Evolutionary conservation across 2,888 invertebrate species (phyloP).

Genomic region (Drosophila limbata): DNA sequence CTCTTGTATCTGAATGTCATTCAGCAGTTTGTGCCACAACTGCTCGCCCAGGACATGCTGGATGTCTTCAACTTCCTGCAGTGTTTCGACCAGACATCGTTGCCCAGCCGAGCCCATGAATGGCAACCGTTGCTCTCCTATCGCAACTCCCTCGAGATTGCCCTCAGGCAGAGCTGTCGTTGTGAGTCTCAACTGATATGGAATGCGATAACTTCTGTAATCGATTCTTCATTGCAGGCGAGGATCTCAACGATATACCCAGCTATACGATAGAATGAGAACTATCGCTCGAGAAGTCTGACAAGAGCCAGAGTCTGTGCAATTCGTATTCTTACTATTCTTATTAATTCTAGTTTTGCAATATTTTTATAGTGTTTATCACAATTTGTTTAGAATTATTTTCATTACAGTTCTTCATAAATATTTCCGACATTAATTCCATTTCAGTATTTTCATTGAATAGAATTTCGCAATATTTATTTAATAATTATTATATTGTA

Average conservation of each 20-base stretch:
- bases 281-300: neutral
- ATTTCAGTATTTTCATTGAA: too few species aligned
- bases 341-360: neutral
- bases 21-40: slow-evolving; percentile 54
- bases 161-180: slow-evolving; percentile 18
- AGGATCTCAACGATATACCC: slow-evolving; percentile 5
- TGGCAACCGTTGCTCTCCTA: slow-evolving; percentile 47
- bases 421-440: too few species aligned
- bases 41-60: slow-evolving; percentile 54
- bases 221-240: slow-evolving; percentile 19
- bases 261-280: neutral
- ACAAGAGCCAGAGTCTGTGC: neutral
- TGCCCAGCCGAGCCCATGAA: slow-evolving; percentile 11
- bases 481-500: neutral
- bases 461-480: too few species aligned
- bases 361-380: neutral
- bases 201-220: neutral
- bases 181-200: slow-evolving; percentile 25
- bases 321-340: neutral
- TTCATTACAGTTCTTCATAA: neutral
- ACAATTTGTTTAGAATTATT: neutral
- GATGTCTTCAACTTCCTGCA: slow-evolving; percentile 26
- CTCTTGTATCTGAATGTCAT: slow-evolving; percentile 43
- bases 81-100: slow-evolving; percentile 13
- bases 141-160: slow-evolving; percentile 28